Conservation (phyloP, 2,797 vertebrate genomes). For the Microctenopoma steveboyesi region DNA sequence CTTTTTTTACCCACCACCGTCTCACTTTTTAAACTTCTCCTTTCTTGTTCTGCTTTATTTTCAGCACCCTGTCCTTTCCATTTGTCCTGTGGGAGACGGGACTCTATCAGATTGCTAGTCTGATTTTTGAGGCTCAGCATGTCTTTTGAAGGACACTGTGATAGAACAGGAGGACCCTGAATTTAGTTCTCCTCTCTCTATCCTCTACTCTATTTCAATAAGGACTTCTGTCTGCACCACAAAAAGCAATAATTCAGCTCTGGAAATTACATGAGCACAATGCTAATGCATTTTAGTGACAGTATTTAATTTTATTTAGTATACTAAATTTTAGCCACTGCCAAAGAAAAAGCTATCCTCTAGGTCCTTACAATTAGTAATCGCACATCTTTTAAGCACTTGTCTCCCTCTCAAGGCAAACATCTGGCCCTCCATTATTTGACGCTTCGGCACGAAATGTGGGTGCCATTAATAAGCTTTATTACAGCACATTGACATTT, state of each 20-base stretch:
- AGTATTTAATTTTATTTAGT: too few species aligned
- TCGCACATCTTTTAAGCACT: constrained; percentile 39
- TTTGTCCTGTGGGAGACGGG: constrained; percentile 22
- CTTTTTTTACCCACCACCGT: constrained; percentile 33
- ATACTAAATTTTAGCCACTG: constrained; percentile 18
- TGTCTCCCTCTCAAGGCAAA: constrained; percentile 33
- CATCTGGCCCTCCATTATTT: constrained; percentile 60
- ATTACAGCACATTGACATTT: constrained; percentile 75
- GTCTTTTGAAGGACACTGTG: constrained; percentile 38
- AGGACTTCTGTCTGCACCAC: background rate
- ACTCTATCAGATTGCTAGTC: constrained; percentile 35
- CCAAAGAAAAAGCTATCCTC: constrained; percentile 31
- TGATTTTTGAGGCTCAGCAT: constrained; percentile 16
- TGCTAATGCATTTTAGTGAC: constrained; percentile 7
- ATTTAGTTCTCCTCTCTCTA: constrained; percentile 16
- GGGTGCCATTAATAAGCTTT: constrained; percentile 62
- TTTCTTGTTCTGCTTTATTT: constrained; percentile 27
- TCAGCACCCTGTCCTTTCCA: constrained; percentile 9
- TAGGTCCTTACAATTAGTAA: constrained; percentile 51
- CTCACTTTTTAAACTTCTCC: constrained; percentile 30
- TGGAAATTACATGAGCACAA: background rate
- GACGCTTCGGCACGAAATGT: constrained; percentile 41
- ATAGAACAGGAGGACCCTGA: constrained; percentile 7
- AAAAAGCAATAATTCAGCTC: constrained; percentile 20
- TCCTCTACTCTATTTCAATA: background rate